Base-by-base conservation (phyloP, 2,797 vertebrate species). In the Ctenochaetus hawaiiensis region DNA sequence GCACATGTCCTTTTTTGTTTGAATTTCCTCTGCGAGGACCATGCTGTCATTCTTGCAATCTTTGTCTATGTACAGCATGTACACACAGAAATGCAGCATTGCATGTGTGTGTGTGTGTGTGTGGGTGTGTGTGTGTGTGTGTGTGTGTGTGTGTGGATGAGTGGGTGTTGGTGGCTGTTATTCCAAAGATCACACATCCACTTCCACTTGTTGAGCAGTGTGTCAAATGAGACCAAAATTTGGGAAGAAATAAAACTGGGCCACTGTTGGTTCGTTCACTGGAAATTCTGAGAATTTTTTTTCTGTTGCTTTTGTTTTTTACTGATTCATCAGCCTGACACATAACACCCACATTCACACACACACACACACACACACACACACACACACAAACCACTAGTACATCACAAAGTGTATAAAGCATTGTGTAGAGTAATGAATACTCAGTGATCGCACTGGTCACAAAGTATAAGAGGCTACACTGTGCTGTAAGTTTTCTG, bases 381-480 rank as follows among this genome's bases (percentile, higher is more conserved):
- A 4, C 14, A 22, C 9, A 11, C 23, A 18, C 34, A 17, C 41
- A 37, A 9, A 51, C 43, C 43, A 56, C 59, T 37, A 51, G 44
- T 69, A 57, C 51, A 37, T 69, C 43, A 44, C 20, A 58, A 41
- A 78, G 70, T 82, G 75, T 82, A 1, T 70, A 49, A 78, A 73
- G 49, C 77, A 68, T 84, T 89, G 87, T 88, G 72, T 51, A 67
- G 48, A 71, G 79, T 22, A 65, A 77, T 75, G 48, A 83, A 84
- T 78, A 20, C 81, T 75, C 18, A 49, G 49, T 82, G 51, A 73
- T 67, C 49, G 62, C 26, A 23, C 65, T 26, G 60, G 57, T 41
- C 72, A 57, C 58, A 41, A 49, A 78, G 77, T 43, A 89, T 72
- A 72, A 88, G 77, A 85, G 67, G 45, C 76, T 73, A 60, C 74